phyloP scores from a whole-genome alignment of 2,888 invertebrate genomes.

The Drosophila yooni region DNA sequence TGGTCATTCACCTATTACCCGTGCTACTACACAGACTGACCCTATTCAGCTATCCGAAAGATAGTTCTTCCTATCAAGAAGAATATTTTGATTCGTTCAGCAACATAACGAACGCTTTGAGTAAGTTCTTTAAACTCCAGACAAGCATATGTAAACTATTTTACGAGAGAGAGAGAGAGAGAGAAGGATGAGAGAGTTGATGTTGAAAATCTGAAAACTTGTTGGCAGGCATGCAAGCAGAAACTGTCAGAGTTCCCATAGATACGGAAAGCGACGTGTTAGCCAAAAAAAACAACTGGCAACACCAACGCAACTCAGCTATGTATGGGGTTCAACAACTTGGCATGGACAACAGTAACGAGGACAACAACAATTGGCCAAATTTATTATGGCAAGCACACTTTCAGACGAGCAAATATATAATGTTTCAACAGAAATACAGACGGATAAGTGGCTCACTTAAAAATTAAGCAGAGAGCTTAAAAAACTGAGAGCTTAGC shows the following conservation, averaged over 20 bases:
- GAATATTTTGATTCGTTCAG: constrained; percentile 45
- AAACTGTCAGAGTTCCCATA: constrained; percentile 45
- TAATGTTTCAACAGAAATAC: constrained; percentile 22
- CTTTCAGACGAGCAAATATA: constrained; percentile 8
- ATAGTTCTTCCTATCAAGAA: neutral
- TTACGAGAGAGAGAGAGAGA: neutral
- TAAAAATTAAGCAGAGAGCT: neutral
- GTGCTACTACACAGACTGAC: constrained; percentile 16
- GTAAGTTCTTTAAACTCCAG: neutral
- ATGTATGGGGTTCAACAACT: constrained; percentile 49
- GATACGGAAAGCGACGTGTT: constrained; percentile 34
- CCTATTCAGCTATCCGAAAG: neutral
- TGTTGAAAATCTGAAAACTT: constrained; percentile 17
- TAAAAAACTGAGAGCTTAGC: neutral
- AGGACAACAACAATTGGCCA: neutral
- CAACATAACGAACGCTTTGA: constrained; percentile 31
- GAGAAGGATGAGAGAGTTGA: neutral
- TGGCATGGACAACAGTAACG: constrained; percentile 26
- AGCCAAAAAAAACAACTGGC: constrained; percentile 32
- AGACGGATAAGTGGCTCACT: neutral
- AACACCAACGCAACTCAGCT: constrained; percentile 16
- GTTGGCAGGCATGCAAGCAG: constrained; percentile 31
- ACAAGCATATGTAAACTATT: neutral
- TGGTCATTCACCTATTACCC: constrained; percentile 18
- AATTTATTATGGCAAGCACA: neutral